Base-by-base conservation (phyloP, 2,888 invertebrate species). In the Hydrotaea cyrtoneurina region DNA sequence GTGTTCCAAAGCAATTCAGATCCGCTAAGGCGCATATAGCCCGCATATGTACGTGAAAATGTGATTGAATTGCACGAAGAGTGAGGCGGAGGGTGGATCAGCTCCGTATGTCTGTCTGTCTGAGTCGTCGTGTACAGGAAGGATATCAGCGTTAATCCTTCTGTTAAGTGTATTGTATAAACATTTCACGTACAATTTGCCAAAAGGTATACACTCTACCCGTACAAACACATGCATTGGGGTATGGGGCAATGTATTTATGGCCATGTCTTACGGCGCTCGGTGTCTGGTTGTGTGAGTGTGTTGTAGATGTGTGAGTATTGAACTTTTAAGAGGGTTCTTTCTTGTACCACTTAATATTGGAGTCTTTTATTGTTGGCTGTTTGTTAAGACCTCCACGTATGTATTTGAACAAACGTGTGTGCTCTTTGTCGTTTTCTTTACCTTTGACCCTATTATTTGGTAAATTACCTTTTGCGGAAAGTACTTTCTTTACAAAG, bases 361-460 rank as follows among this genome's bases (percentile, higher is more conserved):
- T 39, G 57, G 64, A 82, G 82, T 82, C 79, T 79, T 85, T 82
- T 85, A 82, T 82, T 80, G 73, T 77, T 62, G 66, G 73, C 73
- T 82, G 31, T 77, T 74, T 59, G 43, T 77, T 17, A 74, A 59
- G 53, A 80, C 21, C 55, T 71, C 50, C 50, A 50, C 13, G 62
- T 43, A 5, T 69, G 46, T 21, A 2, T 23, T 50, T 53, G 13
- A 21, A 57, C 23, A 17, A 39, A 57, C 8, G n/a, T 39, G 17
- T 64, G 57, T 55, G 17, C 62, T 39, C n/a, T 31, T 72, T 59
- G 3, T 13, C 46, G 46, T 69, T 87, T 89, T 87, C 88, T 87
- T 89, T 88, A 88, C 88, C 84, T 86, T 86, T 86, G 86, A 82
- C 84, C 84, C 81, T 75, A 86, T 80, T 86, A 76, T 78, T 72